Evolutionary conservation across 1,140 invertebrate genomes (phyloP).

Genomic region (Bombus superbus): DNA sequence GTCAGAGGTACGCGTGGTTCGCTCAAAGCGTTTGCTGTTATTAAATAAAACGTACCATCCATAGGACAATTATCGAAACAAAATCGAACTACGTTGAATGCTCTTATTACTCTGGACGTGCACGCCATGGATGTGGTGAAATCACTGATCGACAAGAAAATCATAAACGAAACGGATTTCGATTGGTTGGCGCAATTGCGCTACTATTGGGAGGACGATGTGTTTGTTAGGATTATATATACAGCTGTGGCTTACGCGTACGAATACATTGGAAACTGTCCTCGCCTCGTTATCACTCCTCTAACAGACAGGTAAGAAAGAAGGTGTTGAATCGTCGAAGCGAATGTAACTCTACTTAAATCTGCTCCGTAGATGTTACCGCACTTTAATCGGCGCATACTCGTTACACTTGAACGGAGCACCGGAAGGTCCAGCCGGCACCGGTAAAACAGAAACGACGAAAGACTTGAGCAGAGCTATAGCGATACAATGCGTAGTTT

Average conservation of each 20-base stretch:
- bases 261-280: slow-evolving; percentile 93
- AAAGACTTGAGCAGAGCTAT: slow-evolving; percentile 95
- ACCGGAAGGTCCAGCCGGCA: slow-evolving; percentile 94
- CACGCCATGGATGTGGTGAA: slow-evolving; percentile 95
- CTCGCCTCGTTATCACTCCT: slow-evolving; percentile 88
- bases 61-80: slow-evolving; percentile 85
- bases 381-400: slow-evolving; percentile 94
- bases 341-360: background rate
- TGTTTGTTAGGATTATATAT: slow-evolving; percentile 93
- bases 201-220: slow-evolving; percentile 95
- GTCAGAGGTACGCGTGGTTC: slow-evolving; percentile 70
- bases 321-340: rapidly evolving
- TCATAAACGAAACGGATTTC: slow-evolving; percentile 91
- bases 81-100: slow-evolving; percentile 91
- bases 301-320: slow-evolving; percentile 84
- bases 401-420: slow-evolving; percentile 94
- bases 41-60: slow-evolving; percentile 49
- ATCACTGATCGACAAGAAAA: slow-evolving; percentile 87
- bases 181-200: slow-evolving; percentile 95
- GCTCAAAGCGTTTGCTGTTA: background rate
- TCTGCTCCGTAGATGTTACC: slow-evolving; percentile 87
- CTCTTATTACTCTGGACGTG: slow-evolving; percentile 95
- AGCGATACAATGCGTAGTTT: slow-evolving; percentile 96
- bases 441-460: slow-evolving; percentile 95
- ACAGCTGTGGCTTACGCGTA: slow-evolving; percentile 93